Evolutionary conservation across 2,888 invertebrate genomes (phyloP).

Genomic region (Erannis defoliaria): DNA sequence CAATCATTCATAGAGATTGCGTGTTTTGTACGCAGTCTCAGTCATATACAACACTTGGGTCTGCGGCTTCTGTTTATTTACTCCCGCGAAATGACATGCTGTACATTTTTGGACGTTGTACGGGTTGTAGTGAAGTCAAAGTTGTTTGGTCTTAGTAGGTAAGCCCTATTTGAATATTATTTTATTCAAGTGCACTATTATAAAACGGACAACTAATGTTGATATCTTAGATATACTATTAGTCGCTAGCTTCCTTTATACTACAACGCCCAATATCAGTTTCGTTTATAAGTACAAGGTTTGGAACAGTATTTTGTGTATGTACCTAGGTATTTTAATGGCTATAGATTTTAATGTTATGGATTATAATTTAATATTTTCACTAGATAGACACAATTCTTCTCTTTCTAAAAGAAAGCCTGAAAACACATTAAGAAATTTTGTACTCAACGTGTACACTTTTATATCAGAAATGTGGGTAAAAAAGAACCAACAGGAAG

Average conservation of each 20-base stretch:
- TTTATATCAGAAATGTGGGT: conserved; percentile 6
- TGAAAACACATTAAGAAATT: not conserved
- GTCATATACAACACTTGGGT: conserved; percentile 68
- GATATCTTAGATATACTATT: not conserved
- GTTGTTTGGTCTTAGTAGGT: conserved; percentile 50
- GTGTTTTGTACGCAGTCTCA: conserved; percentile 74
- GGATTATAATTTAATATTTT: no score
- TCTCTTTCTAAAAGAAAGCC: no score
- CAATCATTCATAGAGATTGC: conserved; percentile 77
- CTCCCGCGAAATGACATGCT: conserved; percentile 59
- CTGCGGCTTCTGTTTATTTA: conserved; percentile 73
- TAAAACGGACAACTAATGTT: not conserved
- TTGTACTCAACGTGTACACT: not conserved
- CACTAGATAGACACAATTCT: no score
- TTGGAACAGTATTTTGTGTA: no score
- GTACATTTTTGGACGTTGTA: conserved; percentile 53
- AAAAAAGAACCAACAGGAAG: conserved; percentile 15
- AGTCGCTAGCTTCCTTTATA: not conserved
- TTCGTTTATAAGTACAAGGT: no score
- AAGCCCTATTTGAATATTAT: conserved; percentile 46
- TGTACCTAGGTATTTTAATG: no score
- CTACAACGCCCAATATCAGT: no score
- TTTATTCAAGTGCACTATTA: conserved; percentile 26
- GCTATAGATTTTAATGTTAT: no score
- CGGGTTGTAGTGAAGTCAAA: conserved; percentile 54